Conservation (phyloP, 2,888 invertebrate species). For the Altica lythri region DNA sequence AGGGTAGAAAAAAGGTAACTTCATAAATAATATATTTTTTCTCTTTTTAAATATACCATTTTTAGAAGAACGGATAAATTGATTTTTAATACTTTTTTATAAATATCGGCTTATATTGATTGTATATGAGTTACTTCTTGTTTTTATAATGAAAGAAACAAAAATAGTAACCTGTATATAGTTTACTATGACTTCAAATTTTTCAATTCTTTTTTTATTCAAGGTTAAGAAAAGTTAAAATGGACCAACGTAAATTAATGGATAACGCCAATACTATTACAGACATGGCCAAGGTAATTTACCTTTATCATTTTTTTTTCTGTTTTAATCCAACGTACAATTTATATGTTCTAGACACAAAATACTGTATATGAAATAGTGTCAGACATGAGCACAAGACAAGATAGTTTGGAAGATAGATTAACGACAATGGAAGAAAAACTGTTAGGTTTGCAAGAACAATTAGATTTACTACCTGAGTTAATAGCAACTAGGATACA, state of each 20-base stretch:
- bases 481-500: conserved; percentile 67
- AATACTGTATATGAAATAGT: conserved; percentile 98
- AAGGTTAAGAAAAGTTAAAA: conserved; percentile 98
- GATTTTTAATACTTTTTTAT: too few species aligned
- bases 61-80: too few species aligned
- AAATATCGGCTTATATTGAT: too few species aligned
- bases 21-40: too few species aligned
- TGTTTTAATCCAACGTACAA: too few species aligned
- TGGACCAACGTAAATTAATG: conserved; percentile 99
- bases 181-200: too few species aligned
- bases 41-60: too few species aligned
- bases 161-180: too few species aligned
- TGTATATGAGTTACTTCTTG: too few species aligned
- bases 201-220: conserved; percentile 44
- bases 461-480: conserved; percentile 84
- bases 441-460: conserved; percentile 83
- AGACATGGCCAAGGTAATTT: conserved; percentile 97
- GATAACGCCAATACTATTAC: conserved; percentile 99
- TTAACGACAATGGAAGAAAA: conserved; percentile 92
- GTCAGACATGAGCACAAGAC: conserved; percentile 94
- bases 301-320: too few species aligned
- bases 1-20: too few species aligned
- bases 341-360: conserved; percentile 76
- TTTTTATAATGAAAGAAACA: too few species aligned
- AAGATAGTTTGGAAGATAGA: conserved; percentile 92